Conservation (phyloP, 1,140 invertebrate genomes). For the Reticulitermes speratus region DNA sequence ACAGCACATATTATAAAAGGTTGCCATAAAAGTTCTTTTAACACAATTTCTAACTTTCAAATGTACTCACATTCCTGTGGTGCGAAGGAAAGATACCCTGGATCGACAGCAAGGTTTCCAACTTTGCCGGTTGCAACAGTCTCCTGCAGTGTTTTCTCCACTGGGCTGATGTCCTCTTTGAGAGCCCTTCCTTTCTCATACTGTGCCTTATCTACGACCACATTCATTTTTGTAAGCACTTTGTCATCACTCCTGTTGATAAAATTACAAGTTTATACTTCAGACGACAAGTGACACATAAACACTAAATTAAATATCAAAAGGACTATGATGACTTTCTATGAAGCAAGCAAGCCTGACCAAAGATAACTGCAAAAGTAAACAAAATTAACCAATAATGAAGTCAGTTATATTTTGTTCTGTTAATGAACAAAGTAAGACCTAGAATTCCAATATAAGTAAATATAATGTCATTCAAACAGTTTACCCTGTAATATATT, state of each 20-base stretch:
- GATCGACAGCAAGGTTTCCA: constrained; percentile 76
- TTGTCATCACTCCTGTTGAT: constrained; percentile 55
- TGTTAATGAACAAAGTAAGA: too few species aligned
- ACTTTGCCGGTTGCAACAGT: constrained; percentile 68
- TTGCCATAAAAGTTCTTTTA: not conserved
- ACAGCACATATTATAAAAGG: too few species aligned
- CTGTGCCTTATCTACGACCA: constrained; percentile 64
- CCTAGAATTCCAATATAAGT: too few species aligned
- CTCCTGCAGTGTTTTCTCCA: constrained; percentile 62
- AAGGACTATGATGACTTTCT: too few species aligned
- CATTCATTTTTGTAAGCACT: constrained; percentile 63
- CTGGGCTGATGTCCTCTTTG: constrained; percentile 50
- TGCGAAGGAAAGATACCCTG: constrained; percentile 68
- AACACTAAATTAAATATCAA: not conserved
- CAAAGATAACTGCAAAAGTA: too few species aligned
- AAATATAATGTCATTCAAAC: too few species aligned
- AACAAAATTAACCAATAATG: too few species aligned
- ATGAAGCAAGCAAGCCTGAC: too few species aligned
- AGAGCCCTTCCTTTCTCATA: constrained; percentile 58
- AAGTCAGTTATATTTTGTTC: too few species aligned
- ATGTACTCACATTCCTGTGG: constrained; percentile 58
- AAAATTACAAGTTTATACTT: constrained; percentile 31
- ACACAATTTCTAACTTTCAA: not conserved
- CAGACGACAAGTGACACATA: not conserved
- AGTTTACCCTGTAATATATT: too few species aligned